phyloP scores from a whole-genome alignment of 2,113 vertebrate genomes.

The Scytalopus superciliaris region DNA sequence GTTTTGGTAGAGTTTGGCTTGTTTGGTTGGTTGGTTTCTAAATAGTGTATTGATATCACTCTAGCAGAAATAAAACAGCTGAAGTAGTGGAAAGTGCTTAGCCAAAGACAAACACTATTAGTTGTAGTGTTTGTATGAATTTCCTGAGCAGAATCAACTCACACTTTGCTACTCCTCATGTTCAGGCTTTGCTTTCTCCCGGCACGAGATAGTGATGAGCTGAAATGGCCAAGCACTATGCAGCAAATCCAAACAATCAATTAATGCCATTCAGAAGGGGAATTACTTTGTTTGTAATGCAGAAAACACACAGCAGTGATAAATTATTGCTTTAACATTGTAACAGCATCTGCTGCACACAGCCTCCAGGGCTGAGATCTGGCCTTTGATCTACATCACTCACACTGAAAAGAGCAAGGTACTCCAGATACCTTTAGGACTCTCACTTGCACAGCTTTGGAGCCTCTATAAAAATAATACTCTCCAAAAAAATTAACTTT shows the following conservation, averaged over 20 bases:
- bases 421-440: neutral
- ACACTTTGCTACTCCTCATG: neutral
- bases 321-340: conserved; percentile 29
- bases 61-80: neutral
- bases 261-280: neutral
- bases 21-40: neutral
- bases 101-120: neutral
- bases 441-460: neutral
- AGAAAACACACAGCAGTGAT: neutral
- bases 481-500: too few relatives aligned
- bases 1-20: neutral
- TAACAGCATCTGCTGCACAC: conserved; percentile 23
- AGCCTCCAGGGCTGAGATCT: neutral
- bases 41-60: neutral
- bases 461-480: neutral
- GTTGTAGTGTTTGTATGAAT: neutral
- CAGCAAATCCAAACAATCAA: neutral
- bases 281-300: neutral
- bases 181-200: neutral
- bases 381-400: neutral
- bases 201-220: neutral
- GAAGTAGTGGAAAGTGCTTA: neutral
- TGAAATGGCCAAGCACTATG: neutral
- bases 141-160: neutral
- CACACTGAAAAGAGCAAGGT: neutral